phyloP scores from a whole-genome alignment of 1,140 invertebrate genomes.

The Stegodyphus mimosarum region DNA sequence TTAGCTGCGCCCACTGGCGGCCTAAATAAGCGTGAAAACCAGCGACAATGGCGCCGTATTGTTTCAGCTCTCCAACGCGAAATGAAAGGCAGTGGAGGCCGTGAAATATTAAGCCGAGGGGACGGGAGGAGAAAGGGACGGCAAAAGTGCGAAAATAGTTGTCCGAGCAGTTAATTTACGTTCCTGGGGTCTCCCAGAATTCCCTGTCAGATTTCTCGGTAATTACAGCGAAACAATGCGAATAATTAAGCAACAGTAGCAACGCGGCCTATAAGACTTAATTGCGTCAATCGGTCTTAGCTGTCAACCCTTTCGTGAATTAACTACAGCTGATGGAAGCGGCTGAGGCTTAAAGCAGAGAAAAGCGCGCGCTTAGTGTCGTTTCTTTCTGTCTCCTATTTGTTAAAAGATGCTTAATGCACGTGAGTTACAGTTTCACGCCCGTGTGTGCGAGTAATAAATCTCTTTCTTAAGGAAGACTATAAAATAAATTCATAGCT shows the following conservation, averaged over 20 bases:
- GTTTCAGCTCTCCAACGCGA: not conserved
- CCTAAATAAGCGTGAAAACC: not conserved
- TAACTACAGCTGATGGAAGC: slow-evolving; percentile 24
- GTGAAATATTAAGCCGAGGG: slow-evolving; percentile 38
- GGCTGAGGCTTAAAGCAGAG: not conserved
- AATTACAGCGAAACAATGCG: slow-evolving; percentile 52
- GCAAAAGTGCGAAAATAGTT: slow-evolving; percentile 48
- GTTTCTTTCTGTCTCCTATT: too few species aligned
- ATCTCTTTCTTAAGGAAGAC: too few species aligned
- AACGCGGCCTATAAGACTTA: slow-evolving; percentile 33
- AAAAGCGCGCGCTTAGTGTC: not conserved
- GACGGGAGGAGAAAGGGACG: not conserved
- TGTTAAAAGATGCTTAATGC: too few species aligned
- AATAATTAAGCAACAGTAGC: slow-evolving; percentile 56
- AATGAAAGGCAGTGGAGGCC: not conserved
- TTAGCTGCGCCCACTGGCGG: slow-evolving; percentile 24
- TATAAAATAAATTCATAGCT: too few species aligned
- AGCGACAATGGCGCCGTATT: slow-evolving; percentile 1
- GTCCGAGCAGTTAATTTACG: slow-evolving; percentile 53
- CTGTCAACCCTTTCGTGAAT: slow-evolving; percentile 21
- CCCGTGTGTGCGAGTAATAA: too few species aligned
- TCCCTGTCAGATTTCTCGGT: slow-evolving; percentile 49
- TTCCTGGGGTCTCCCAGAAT: slow-evolving; percentile 21
- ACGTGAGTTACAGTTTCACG: too few species aligned
- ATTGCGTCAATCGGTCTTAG: slow-evolving; percentile 49